Percentiles rank a stretch among this genome's conserved stretches.
These are phyloP conservation scores for Diadegma fenestrale DNA, from an alignment of 2,888 invertebrate genomes.

Conservation along the genomic window DNA sequence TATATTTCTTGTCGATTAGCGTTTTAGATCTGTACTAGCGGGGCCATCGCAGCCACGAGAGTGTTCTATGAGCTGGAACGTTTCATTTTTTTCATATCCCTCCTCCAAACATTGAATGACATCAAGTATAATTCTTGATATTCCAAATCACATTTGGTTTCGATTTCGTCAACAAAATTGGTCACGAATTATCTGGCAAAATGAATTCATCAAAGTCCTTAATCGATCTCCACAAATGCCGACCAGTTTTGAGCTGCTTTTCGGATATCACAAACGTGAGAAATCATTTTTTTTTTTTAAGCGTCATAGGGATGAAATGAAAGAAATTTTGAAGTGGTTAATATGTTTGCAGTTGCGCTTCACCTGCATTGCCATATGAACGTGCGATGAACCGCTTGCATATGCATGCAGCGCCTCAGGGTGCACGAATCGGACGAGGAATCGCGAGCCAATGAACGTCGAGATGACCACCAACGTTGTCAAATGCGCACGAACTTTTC, in stretches of 20 bases:
- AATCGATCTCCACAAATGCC: too few species aligned
- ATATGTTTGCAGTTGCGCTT: constrained; percentile 40
- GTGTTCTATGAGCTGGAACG: not conserved
- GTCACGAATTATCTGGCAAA: too few species aligned
- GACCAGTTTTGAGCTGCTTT: too few species aligned
- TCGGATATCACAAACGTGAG: not conserved
- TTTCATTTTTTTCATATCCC: not conserved
- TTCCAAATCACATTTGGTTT: not conserved
- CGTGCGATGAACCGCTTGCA: constrained; percentile 54
- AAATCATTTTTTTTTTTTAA: not conserved
- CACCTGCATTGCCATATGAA: not conserved
- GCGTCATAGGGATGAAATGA: not conserved
- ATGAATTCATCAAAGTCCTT: too few species aligned
- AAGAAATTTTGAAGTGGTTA: not conserved
- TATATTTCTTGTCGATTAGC: constrained; percentile 42
- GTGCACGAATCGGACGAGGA: constrained; percentile 46
- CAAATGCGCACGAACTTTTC: constrained; percentile 36
- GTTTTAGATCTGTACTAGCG: constrained; percentile 29
- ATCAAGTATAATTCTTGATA: not conserved
- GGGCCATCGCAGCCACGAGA: not conserved
- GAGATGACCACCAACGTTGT: constrained; percentile 61
- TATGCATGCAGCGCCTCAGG: not conserved
- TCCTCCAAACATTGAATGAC: not conserved
- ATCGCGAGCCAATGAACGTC: constrained; percentile 56
- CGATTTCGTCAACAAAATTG: not conserved